A percentile compares a stretch with the other conserved stretches of the same genome.
phyloP scores from a whole-genome alignment of 2,888 invertebrate genomes.

The Deladenus siricidicola region DNA sequence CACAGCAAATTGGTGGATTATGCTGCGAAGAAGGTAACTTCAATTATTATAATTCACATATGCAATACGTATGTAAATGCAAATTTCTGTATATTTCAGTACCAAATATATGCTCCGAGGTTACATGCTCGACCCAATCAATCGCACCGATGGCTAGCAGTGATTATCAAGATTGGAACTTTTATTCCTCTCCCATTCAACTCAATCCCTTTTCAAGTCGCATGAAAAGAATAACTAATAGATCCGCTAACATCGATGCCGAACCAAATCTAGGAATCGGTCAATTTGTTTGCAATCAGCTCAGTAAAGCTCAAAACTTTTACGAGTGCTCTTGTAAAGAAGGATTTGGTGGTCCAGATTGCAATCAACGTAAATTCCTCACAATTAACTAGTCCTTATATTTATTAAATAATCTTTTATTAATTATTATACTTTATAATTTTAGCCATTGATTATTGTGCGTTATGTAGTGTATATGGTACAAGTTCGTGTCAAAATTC shows the following conservation, averaged over 20 bases:
- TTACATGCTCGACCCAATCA: neutral
- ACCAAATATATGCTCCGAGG: neutral
- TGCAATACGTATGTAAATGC: no score
- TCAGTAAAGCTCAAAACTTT: neutral
- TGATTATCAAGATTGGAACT: neutral
- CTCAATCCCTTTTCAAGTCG: neutral
- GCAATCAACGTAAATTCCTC: neutral
- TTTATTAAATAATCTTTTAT: neutral
- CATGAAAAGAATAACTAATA: neutral
- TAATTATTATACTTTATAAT: neutral
- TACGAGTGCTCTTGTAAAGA: neutral
- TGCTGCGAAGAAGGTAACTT: neutral
- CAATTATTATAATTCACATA: neutral
- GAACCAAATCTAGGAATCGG: neutral
- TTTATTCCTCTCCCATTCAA: neutral
- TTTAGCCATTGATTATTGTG: neutral
- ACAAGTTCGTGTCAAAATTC: neutral
- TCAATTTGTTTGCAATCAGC: neutral
- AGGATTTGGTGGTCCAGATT: neutral
- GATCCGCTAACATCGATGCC: neutral
- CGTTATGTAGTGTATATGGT: neutral
- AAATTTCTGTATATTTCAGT: no score
- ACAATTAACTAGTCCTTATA: neutral
- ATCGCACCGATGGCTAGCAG: no score
- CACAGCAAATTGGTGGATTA: neutral